A percentile compares a stretch with the other conserved stretches of the same genome.
Evolutionary conservation across 1,140 invertebrate species (phyloP).

Genomic region (Hycleus cichorii): DNA sequence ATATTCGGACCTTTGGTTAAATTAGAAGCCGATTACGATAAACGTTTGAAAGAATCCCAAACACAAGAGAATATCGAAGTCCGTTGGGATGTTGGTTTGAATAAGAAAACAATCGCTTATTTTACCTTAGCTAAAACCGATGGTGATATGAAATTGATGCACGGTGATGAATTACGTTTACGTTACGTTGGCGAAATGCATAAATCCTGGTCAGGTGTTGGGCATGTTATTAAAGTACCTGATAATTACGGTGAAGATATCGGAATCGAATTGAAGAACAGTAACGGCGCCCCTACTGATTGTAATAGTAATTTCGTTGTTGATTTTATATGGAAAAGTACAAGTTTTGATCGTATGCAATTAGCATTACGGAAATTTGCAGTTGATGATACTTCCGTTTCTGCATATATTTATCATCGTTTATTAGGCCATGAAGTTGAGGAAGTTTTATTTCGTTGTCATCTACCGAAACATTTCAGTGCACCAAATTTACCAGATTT

Average conservation of each 20-base stretch:
- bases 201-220: conserved; percentile 91
- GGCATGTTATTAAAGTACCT: conserved; percentile 97
- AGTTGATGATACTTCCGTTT: conserved; percentile 92
- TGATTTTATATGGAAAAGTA: conserved; percentile 99
- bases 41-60: conserved; percentile 95
- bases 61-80: conserved; percentile 98
- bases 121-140: conserved; percentile 97
- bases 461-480: conserved; percentile 92
- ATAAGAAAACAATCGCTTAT: conserved; percentile 96
- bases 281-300: conserved; percentile 81
- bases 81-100: conserved; percentile 95
- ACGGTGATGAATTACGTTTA: conserved; percentile 93
- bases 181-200: conserved; percentile 91
- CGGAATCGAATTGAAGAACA: conserved; percentile 91
- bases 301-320: conserved; percentile 95
- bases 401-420: conserved; percentile 95
- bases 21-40: conserved; percentile 97
- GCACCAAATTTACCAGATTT: conserved; percentile 96
- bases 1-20: conserved; percentile 97
- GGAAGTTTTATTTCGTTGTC: conserved; percentile 84
- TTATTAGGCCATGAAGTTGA: conserved; percentile 95
- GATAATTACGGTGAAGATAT: conserved; percentile 99
- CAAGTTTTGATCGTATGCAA: conserved; percentile 98
- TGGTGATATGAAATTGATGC: conserved; percentile 99
- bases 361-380: conserved; percentile 91